Evolutionary conservation across 2,797 vertebrate genomes (phyloP), one percentile per base, ranked within the genome.

Genomic region (Enteromius unitaeniatus): DNA sequence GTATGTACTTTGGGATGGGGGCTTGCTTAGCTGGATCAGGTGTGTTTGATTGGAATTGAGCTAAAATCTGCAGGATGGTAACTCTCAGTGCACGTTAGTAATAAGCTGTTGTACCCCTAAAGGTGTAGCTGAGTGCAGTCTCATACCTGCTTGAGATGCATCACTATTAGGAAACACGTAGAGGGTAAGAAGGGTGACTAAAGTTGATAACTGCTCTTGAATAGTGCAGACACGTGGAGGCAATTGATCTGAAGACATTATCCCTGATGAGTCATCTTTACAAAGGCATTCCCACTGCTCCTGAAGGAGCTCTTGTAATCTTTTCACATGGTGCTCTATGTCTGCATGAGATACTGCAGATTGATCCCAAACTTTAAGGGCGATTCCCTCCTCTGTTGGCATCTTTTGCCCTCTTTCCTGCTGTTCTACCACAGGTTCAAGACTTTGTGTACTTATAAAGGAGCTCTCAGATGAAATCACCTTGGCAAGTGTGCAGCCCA

Each of bases 251-350:
- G 94, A 94, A 55, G 94, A 93, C 0, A 90, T 93, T 82, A 95
- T 91, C 89, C 92, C 93, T 0, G 95, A 92, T 83, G 94, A 93
- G 2, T 92, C 89, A 4, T 95, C 92, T 0, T 93, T 93, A 90
- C 97, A 96, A 89, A 98, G 90, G 89, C 95, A 97, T 78, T 93
- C 94, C 97, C 97, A 99, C 91, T 99, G 98, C 89, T 98, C 94
- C 85, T 97, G 95, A 85, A 99, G 91, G 28, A 99, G 96, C 78
- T 93, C 94, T 89, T 97, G 96, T 89, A 99, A 96, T 92, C 94
- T 96, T 84, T 93, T 93, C 3, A 99, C 94, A 0, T 98, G 97
- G 21, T 95, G 95, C 64, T 95, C 90, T 0, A 96, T 74, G 7
- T 94, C 91, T 21, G 93, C 94, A 37, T 93, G 91, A 0, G 91